Percentiles rank a stretch among this genome's conserved stretches.
Evolutionary conservation across 2,113 vertebrate genomes (phyloP).

Genomic region (Castor canadensis): DNA sequence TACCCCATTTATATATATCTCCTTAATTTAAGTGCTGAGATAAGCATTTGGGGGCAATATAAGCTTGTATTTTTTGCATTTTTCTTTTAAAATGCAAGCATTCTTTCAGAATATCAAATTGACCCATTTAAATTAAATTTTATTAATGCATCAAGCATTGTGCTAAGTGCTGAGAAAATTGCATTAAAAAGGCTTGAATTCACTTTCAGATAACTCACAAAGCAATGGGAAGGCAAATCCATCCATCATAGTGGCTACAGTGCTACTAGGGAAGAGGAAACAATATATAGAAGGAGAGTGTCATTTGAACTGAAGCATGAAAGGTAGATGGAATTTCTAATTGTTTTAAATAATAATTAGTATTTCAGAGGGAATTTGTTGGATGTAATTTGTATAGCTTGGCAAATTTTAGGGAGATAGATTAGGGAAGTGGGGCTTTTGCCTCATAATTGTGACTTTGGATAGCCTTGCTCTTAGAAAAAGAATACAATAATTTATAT

Average conservation of each 20-base stretch:
- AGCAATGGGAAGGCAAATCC: neutral
- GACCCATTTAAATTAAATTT: neutral
- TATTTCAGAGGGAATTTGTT: neutral
- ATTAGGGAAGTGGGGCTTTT: neutral
- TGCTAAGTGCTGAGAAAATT: neutral
- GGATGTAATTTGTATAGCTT: neutral
- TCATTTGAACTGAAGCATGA: neutral
- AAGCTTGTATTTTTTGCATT: neutral
- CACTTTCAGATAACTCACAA: neutral
- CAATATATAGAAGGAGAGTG: neutral
- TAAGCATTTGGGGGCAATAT: neutral
- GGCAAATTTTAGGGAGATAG: neutral
- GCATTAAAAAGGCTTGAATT: neutral
- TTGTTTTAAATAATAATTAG: slow-evolving; percentile 31
- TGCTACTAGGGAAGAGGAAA: neutral
- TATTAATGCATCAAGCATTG: neutral
- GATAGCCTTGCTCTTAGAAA: neutral
- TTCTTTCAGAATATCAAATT: slow-evolving; percentile 34
- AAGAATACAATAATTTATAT: slow-evolving; percentile 30
- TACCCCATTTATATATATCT: neutral
- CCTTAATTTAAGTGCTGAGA: slow-evolving; percentile 1
- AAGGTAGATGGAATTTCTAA: neutral
- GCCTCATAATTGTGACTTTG: neutral
- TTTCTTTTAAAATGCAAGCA: slow-evolving; percentile 27
- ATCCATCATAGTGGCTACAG: neutral